These are phyloP conservation scores for Heterodera carotae DNA, from an alignment of 1,140 invertebrate genomes.

Conservation along the genomic window DNA sequence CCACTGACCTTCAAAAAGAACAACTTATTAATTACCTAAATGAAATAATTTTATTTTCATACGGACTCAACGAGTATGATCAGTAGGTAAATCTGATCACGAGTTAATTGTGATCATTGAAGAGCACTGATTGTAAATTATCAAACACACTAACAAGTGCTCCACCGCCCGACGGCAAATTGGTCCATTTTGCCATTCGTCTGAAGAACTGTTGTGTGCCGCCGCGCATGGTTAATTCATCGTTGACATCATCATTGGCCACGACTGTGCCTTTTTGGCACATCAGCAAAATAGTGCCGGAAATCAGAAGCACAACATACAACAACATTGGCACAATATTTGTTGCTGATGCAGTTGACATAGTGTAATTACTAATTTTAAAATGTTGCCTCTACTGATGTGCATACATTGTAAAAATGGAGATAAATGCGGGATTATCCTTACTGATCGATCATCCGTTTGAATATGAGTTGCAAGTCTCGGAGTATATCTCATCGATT, in stretches of 20 bases:
- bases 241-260: background rate
- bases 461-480: too few species aligned
- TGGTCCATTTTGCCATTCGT: constrained; percentile 46
- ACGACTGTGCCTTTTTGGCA: background rate
- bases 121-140: too few species aligned
- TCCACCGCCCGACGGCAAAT: constrained; percentile 42
- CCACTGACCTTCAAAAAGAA: constrained; percentile 35
- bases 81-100: too few species aligned
- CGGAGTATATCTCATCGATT: too few species aligned
- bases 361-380: too few species aligned
- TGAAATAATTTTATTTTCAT: background rate
- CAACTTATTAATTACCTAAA: too few species aligned
- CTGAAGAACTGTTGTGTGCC: constrained; percentile 34
- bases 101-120: too few species aligned
- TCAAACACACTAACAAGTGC: constrained; percentile 33
- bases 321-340: background rate
- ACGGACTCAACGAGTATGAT: background rate
- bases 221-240: background rate
- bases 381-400: background rate
- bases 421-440: background rate
- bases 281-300: background rate
- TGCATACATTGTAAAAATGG: background rate
- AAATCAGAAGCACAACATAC: background rate
- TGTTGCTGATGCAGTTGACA: background rate
- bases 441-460: too few species aligned